Evolutionary conservation across 2,888 invertebrate genomes (phyloP), one percentile per base, ranked within the genome.

Genomic region (Acanthosepion pharaonis): DNA sequence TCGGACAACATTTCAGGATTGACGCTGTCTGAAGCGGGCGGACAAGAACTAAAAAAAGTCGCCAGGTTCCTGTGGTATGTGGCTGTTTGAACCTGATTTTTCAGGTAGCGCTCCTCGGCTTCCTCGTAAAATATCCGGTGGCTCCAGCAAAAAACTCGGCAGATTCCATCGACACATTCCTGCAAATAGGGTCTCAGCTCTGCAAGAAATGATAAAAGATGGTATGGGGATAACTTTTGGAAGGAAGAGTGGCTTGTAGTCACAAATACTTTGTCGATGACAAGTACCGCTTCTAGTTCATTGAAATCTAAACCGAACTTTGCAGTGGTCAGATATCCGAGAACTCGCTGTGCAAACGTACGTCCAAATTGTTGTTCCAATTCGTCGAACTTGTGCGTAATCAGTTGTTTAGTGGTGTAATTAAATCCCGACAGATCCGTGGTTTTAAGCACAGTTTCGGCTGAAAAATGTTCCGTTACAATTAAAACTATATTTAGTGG

Each of bases 301-400:
- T 98, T 98, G 96, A 98, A 98, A 48, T 98, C 98, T 93, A 99
- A 98, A 5, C 99, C 99, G 97, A 98, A 98, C 94, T 98, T 98
- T 18, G 98, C 98, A 6, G 98, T 98, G 0, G 98, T 98, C 95
- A 99, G 97, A 95, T 98, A 98, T 5, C 98, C 98, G 91, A 99
- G 97, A 94, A 98, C 98, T 95, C 97, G 95, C 15, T 97, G 95
- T 0, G 96, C 97, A 49, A 97, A 95, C 4, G 96, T 95, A 94
- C 97, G 97, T 0, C 97, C 97, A 94, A 96, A 96, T 92, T 96
- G 96, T 20, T 95, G 95, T 95, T 97, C 97, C 95, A 97, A 95
- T 53, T 96, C 96, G 2, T 96, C 97, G 94, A 97, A 97, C 91
- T 96, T 95, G 11, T 96, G 95, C 0, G 96, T 95, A 8, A 96